Conservation (phyloP, 2,797 vertebrate species). For the Glossophaga mutica region DNA sequence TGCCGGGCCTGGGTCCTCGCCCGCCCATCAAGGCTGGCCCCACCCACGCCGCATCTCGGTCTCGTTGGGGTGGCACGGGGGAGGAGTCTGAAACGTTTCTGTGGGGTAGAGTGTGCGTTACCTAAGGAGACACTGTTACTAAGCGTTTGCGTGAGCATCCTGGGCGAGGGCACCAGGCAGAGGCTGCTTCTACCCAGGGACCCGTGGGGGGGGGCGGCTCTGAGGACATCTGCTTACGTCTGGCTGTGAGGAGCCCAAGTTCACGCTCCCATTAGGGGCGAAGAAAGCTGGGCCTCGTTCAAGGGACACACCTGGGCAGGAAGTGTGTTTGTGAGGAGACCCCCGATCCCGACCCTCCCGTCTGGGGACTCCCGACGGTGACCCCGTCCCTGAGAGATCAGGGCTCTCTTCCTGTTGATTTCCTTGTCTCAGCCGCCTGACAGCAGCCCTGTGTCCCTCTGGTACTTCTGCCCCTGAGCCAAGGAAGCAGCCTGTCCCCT, state of each 20-base stretch:
- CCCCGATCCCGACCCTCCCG: neutral
- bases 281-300: neutral
- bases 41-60: too few relatives aligned
- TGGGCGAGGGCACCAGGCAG: neutral
- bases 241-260: neutral
- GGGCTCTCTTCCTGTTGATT: neutral
- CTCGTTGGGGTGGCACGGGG: neutral
- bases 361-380: neutral
- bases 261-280: neutral
- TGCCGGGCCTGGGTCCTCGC: too few relatives aligned
- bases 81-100: neutral
- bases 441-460: too few relatives aligned
- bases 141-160: neutral
- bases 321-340: neutral
- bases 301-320: neutral
- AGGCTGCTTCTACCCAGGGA: neutral
- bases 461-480: neutral
- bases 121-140: neutral
- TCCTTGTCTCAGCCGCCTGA: neutral
- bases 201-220: too few relatives aligned
- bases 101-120: neutral
- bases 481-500: neutral
- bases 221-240: neutral
- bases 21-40: too few relatives aligned
- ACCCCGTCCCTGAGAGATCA: neutral